A percentile compares a stretch with the other conserved stretches of the same genome.
These are phyloP conservation scores for Dipodomys merriami DNA, from an alignment of 2,113 vertebrate species.

Conservation along the genomic window DNA sequence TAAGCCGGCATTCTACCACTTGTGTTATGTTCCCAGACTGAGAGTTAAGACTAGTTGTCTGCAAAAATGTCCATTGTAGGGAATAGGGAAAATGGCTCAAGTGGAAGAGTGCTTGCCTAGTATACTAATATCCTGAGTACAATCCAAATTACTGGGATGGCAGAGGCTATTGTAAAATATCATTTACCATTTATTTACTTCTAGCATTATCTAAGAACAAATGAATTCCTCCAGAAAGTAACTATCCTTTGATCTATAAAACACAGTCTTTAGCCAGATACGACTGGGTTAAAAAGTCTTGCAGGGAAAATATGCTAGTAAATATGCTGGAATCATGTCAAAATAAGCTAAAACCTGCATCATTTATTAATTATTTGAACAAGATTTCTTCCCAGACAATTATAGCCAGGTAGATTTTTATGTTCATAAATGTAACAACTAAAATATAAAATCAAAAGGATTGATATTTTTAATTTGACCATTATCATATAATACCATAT, in stretches of 20 bases:
- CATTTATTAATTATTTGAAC: constrained; percentile 1
- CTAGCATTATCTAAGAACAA: not conserved
- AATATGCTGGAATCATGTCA: not conserved
- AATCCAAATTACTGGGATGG: not conserved
- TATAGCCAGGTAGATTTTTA: constrained; percentile 10
- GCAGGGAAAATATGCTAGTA: not conserved
- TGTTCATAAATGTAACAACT: not conserved
- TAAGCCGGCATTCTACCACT: no score
- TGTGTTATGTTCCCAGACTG: no score
- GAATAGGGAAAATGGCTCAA: not conserved
- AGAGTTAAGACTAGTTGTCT: not conserved
- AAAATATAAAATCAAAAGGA: constrained; percentile 32
- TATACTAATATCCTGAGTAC: not conserved
- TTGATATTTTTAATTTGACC: constrained; percentile 38
- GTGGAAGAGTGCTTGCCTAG: not conserved
- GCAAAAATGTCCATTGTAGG: not conserved
- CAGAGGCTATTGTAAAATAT: not conserved
- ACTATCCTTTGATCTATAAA: constrained; percentile 25
- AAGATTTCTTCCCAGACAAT: constrained; percentile 7
- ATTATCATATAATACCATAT: not conserved
- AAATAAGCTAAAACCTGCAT: constrained; percentile 32
- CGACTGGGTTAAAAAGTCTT: constrained; percentile 23
- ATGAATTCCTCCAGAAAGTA: not conserved
- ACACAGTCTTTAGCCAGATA: constrained; percentile 1
- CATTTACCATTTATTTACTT: not conserved